Evolutionary conservation across 2,113 vertebrate genomes (phyloP).

Genomic region (Hypocryptadius cinnamomeus): DNA sequence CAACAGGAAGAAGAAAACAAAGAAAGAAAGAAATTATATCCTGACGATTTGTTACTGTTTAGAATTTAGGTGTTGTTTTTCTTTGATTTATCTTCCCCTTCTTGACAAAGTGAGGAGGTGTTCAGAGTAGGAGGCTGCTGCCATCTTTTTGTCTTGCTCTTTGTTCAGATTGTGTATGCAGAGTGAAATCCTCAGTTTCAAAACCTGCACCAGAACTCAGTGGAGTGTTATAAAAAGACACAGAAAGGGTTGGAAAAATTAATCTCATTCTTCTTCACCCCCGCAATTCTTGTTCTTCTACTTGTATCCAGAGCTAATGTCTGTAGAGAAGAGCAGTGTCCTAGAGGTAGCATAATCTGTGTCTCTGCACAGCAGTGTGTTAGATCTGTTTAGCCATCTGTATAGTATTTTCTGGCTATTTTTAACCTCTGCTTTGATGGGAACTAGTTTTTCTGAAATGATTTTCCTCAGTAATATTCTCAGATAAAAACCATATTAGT

Average conservation of each 20-base stretch:
- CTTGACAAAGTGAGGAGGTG: neutral
- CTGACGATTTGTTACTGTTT: neutral
- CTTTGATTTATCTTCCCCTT: neutral
- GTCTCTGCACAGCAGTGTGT: neutral
- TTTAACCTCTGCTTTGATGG: slow-evolving; percentile 15
- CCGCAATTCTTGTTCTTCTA: neutral
- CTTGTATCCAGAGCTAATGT: neutral
- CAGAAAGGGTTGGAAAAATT: neutral
- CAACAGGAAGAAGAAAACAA: neutral
- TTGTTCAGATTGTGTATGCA: neutral
- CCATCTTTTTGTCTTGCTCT: slow-evolving; percentile 1
- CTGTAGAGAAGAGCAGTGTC: neutral
- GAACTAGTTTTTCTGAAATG: neutral
- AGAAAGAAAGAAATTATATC: neutral
- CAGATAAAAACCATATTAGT: neutral
- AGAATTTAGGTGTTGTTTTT: neutral
- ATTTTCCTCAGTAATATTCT: neutral
- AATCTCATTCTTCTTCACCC: neutral
- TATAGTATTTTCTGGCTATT: slow-evolving; percentile 19
- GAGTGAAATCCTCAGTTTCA: neutral
- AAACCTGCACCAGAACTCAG: neutral
- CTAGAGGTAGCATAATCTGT: neutral
- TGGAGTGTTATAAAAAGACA: neutral
- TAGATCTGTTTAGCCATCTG: slow-evolving; percentile 39
- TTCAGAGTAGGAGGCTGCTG: neutral